Base-by-base conservation (phyloP, 1,140 invertebrate species). In the Drosophila pseudoobscura region DNA sequence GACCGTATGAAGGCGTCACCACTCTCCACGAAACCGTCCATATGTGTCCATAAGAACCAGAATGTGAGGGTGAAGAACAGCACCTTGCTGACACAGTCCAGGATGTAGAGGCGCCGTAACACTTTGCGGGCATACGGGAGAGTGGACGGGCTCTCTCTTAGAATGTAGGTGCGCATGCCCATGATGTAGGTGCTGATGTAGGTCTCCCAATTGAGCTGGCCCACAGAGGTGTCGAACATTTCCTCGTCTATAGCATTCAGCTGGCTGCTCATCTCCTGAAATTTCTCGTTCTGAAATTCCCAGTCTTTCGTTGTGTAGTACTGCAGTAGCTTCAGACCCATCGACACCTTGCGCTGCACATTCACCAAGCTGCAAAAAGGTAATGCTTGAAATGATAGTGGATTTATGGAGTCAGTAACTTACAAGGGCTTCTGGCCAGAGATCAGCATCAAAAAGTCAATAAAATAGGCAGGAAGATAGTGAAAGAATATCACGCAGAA, bases 251-350 rank as follows among this genome's bases (percentile, higher is more conserved):
- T 90, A 49, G 92, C 82, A 88, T 94, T 92, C 66, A 98, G 78
- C 35, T 91, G 91, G 1, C 93, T 75, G 43, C 93, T 92, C 13
- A 98, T 80, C 69, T 94, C 87, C 66, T 92, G 91, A 63, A 96
- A 93, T 54, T 95, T 95, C 4, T 96, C 94, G 66, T 96, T 96
- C 45, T 91, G 92, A 90, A 98, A 98, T 46, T 93, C 92, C 97
- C 97, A 98, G 77, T 96, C 93, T 82, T 96, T 95, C 2, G 94
- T 96, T 5, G 97, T 98, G 88, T 98, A 98, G 91, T 96, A 98
- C 77, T 97, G 95, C 0, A 98, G 90, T 0, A 96, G 92, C 59
- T 94, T 92, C 0, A 96, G 69, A 0, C 95, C 95, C 41, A 92
- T 92, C 6, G 93, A 93, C 5, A 96, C 93, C 50, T 93, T 93